Conservation (phyloP, 2,113 vertebrate species). For the Python bivittatus region DNA sequence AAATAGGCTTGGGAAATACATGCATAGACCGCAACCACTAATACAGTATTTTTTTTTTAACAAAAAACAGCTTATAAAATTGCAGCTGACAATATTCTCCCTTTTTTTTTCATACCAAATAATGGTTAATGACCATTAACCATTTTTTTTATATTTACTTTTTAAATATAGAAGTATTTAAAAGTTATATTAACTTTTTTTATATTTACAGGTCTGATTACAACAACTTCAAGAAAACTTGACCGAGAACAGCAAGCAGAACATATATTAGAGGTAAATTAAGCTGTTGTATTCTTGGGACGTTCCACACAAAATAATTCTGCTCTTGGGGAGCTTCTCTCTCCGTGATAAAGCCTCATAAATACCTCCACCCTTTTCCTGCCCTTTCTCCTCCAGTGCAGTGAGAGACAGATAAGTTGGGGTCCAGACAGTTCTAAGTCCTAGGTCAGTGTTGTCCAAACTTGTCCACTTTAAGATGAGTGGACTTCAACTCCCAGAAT, state of each 20-base stretch:
- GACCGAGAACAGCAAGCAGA: constrained; percentile 95
- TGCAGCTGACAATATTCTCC: background rate
- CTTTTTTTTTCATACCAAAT: constrained; percentile 22
- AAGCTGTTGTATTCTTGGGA: constrained; percentile 32
- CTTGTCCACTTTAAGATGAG: too few relatives aligned
- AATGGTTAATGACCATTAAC: constrained; percentile 40
- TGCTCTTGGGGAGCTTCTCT: background rate
- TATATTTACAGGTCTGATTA: constrained; percentile 84
- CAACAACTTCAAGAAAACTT: constrained; percentile 92
- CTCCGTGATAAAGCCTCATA: background rate
- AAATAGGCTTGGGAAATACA: background rate
- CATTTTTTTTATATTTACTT: constrained; percentile 53
- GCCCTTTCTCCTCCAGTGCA: background rate
- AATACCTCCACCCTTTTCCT: background rate
- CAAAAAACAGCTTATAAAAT: background rate
- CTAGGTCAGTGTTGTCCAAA: too few relatives aligned
- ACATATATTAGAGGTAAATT: constrained; percentile 92
- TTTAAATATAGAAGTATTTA: too few relatives aligned
- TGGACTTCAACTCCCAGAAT: too few relatives aligned
- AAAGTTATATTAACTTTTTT: too few relatives aligned
- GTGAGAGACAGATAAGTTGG: background rate
- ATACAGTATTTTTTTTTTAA: background rate
- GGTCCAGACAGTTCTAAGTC: background rate
- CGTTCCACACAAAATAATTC: background rate
- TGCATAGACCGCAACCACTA: background rate